These are phyloP conservation scores for Xenops minutus DNA, from an alignment of 2,797 vertebrate species.

Conservation along the genomic window DNA sequence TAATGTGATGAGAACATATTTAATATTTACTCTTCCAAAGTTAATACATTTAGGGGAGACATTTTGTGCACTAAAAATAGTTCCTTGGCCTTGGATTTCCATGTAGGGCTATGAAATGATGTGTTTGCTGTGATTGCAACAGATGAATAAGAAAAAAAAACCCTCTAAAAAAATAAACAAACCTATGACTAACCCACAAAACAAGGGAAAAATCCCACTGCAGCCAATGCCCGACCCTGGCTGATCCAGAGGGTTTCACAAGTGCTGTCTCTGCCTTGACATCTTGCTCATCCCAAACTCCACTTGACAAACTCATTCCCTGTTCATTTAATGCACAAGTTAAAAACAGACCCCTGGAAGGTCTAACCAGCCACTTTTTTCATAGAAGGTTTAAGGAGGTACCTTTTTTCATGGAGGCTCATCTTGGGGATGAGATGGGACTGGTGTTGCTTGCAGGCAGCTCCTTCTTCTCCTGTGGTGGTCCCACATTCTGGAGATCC, in stretches of 20 bases:
- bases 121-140: constrained; percentile 31
- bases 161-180: constrained; percentile 31
- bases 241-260: not conserved
- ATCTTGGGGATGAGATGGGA: not conserved
- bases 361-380: not conserved
- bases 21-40: constrained; percentile 46
- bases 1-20: not conserved
- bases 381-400: not conserved
- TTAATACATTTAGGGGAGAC: constrained; percentile 36
- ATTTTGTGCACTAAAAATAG: constrained; percentile 53
- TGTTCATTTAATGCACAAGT: not conserved
- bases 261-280: not conserved
- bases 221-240: not conserved
- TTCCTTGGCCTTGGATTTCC: constrained; percentile 32
- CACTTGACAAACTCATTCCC: not conserved
- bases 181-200: constrained; percentile 11
- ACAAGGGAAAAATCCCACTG: not conserved
- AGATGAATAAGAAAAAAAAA: constrained; percentile 1
- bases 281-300: not conserved
- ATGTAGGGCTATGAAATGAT: constrained; percentile 57
- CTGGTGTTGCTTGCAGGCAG: not conserved
- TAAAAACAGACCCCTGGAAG: not conserved
- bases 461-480: not conserved
- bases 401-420: accelerated
- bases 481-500: not conserved